Evolutionary conservation across 2,888 invertebrate species (phyloP).

Genomic region (Mythimna pallens): DNA sequence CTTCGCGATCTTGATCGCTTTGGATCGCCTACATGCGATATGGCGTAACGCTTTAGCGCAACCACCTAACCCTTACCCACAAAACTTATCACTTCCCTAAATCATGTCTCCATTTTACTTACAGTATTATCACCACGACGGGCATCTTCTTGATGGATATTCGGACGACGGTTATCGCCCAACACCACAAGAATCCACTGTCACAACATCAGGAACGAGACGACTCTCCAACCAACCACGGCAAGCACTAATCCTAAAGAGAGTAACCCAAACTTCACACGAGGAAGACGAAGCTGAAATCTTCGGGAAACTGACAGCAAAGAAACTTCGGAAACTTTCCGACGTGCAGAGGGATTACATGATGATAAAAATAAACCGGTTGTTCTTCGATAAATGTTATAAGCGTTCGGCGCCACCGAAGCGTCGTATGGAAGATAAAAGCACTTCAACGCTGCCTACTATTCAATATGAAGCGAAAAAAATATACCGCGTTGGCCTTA

Average conservation of each 20-base stretch:
- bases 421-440: constrained; percentile 3
- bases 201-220: constrained; percentile 6
- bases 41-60: not conserved
- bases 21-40: not conserved
- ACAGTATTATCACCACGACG: constrained; percentile 15
- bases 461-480: constrained; percentile 14
- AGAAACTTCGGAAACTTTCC: constrained; percentile 33
- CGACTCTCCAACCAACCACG: not conserved
- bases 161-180: not conserved
- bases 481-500: constrained; percentile 19
- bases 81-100: not conserved
- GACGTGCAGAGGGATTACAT: constrained; percentile 30
- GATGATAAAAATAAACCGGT: constrained; percentile 42
- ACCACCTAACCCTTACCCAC: constrained; percentile 10
- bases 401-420: not conserved
- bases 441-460: not conserved
- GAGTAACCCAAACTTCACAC: not conserved
- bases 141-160: constrained; percentile 17
- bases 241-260: constrained; percentile 28
- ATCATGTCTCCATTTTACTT: constrained; percentile 19
- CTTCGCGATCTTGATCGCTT: not conserved
- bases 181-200: constrained; percentile 16
- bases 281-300: constrained; percentile 43
- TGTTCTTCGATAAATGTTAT: constrained; percentile 27
- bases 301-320: constrained; percentile 50